These are phyloP conservation scores for Hippoglossus hippoglossus DNA, from an alignment of 2,797 vertebrate genomes.

Conservation along the genomic window DNA sequence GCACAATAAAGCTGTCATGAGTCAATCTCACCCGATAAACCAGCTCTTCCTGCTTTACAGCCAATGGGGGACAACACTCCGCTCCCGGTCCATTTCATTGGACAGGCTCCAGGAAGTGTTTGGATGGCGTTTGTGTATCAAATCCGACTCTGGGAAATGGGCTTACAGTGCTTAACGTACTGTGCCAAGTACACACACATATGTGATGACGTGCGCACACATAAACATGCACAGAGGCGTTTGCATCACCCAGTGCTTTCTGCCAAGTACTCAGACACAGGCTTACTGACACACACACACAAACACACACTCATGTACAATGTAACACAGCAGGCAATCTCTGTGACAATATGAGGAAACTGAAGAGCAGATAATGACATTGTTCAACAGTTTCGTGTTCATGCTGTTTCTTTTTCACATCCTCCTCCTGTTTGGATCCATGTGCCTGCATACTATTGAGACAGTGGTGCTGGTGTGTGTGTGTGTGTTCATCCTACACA, in stretches of 20 bases:
- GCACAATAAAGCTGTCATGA: constrained; percentile 69
- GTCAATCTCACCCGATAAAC: constrained; percentile 67
- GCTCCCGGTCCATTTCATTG: constrained; percentile 55
- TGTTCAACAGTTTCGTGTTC: constrained; percentile 5
- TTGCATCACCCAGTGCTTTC: constrained; percentile 12
- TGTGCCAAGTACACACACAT: constrained; percentile 41
- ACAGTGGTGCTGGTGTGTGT: background rate
- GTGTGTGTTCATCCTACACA: constrained; percentile 50
- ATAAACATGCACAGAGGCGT: constrained; percentile 11
- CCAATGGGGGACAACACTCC: constrained; percentile 42
- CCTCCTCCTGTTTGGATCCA: background rate
- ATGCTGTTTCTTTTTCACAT: constrained; percentile 9
- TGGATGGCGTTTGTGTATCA: constrained; percentile 63
- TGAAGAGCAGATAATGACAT: background rate
- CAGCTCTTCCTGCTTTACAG: constrained; percentile 58
- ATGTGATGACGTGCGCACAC: background rate
- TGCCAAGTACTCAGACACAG: constrained; percentile 22
- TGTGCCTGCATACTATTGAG: constrained; percentile 6
- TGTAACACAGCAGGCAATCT: constrained; percentile 8
- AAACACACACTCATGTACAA: constrained; percentile 12
- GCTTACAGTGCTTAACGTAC: constrained; percentile 48
- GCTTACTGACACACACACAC: background rate
- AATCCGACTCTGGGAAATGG: constrained; percentile 67
- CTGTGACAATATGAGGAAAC: background rate
- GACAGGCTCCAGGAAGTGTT: constrained; percentile 61